Evolutionary conservation across 2,113 vertebrate species (phyloP).

Genomic region (Falco punctatus): DNA sequence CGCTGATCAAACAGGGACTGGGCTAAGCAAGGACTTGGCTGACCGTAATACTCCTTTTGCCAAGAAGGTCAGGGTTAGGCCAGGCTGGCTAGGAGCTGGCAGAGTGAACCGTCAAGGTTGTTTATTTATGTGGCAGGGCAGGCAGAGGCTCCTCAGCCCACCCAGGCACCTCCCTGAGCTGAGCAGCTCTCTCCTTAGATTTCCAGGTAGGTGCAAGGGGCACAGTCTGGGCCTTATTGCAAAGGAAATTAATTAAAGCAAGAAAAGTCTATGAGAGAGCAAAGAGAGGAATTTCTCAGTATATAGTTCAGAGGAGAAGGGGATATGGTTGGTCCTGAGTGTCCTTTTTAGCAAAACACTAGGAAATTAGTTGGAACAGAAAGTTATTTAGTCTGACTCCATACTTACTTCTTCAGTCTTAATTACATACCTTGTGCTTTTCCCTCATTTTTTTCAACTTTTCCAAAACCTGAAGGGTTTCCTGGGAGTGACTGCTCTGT

Average conservation of each 20-base stretch:
- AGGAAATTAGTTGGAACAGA: not conserved
- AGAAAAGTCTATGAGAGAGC: not conserved
- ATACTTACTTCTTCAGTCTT: not conserved
- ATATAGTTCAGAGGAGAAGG: not conserved
- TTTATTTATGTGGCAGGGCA: not conserved
- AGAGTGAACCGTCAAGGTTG: not conserved
- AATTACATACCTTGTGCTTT: not conserved
- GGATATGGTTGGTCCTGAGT: not conserved
- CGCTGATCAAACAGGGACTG: not conserved
- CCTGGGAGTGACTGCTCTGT: not conserved
- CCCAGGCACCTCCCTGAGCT: not conserved
- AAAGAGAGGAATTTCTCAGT: not conserved
- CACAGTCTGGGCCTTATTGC: not conserved
- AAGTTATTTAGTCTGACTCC: not conserved
- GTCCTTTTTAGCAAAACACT: not conserved
- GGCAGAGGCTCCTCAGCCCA: not conserved
- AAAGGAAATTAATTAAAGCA: not conserved
- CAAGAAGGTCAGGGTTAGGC: constrained; percentile 21
- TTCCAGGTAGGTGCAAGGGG: not conserved
- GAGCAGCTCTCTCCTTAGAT: not conserved
- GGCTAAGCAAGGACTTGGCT: constrained; percentile 12
- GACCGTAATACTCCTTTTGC: not conserved
- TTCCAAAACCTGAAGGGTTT: not conserved
- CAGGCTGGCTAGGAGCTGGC: not conserved
- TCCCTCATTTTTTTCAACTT: not conserved